Base-by-base conservation (phyloP, 2,888 invertebrate genomes). In the Drosophila mimica region DNA sequence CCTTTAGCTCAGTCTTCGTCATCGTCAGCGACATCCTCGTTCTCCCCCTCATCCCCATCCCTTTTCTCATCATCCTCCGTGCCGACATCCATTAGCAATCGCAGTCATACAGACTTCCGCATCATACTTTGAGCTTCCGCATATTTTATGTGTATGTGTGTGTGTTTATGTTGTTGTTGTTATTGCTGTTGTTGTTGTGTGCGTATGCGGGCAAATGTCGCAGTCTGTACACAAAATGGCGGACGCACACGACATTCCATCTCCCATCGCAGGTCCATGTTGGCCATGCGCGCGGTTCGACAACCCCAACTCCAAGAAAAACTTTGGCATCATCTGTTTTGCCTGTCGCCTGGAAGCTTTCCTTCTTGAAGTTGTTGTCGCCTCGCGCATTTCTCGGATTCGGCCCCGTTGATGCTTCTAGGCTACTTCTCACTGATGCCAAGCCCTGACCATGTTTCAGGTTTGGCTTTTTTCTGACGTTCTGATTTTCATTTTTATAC, bases 101-200 rank as follows among this genome's bases (percentile, higher is more conserved):
- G 85, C 89, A 87, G 85, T 85, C 90, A 91, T 80, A 83, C 88
- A 82, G 89, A 83, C 83, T 90, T 89, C 91, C 90, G 90, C 90
- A 83, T 90, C 89, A 91, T 90, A 91, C 85, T 87, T 89, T 88
- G 82, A 75, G 81, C 88, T 91, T 89, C 91, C 90, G 89, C 85
- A 83, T 90, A 89, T 84, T 86, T 88, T 72, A 78, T 81, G 69
- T 63, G 59, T 64, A 59, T 70, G 51, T 76, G 51, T 66, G 30
- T 79, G 57, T 58, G 52, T 70, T 58, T 33, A 52, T 61, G 43
- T 13, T 59, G 43, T 68, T 30, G 56, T 7, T 56, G 28, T n/a
- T 58, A 46, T 31, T 30, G 30, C n/a, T 34, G 48, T 31, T 62
- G 43, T 56, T 64, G 58, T n/a, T 63, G 64, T 71, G 57, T 76